A percentile compares a stretch with the other conserved stretches of the same genome.
Evolutionary conservation across 2,113 vertebrate species (phyloP).

Genomic region (Galeopterus variegatus): DNA sequence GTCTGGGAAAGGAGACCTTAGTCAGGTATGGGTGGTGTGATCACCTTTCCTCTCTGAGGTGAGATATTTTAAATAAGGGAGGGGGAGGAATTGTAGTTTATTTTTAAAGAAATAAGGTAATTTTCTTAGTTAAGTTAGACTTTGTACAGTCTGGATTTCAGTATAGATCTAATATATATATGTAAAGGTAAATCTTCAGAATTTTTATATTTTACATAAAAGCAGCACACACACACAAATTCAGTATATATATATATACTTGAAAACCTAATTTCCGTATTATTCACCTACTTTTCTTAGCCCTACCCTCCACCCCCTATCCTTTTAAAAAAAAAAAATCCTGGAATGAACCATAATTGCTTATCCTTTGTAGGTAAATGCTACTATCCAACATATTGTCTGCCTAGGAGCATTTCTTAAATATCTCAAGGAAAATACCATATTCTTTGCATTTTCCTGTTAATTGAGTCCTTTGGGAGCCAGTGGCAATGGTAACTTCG

Average conservation of each 20-base stretch:
- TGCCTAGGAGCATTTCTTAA: conserved; percentile 65
- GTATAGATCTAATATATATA: background rate
- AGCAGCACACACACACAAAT: too few relatives aligned
- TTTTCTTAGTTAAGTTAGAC: conserved; percentile 51
- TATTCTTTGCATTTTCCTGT: conserved; percentile 69
- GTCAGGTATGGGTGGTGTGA: background rate
- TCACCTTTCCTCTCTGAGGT: background rate
- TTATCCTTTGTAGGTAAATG: conserved; percentile 71
- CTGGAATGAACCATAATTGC: conserved; percentile 63
- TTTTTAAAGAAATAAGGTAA: conserved; percentile 53
- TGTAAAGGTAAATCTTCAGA: too few relatives aligned
- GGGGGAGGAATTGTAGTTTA: background rate
- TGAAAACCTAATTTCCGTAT: conserved; percentile 54
- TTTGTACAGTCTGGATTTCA: conserved; percentile 32
- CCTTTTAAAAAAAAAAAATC: background rate
- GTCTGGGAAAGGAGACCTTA: background rate
- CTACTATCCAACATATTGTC: conserved; percentile 62
- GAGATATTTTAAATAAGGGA: background rate
- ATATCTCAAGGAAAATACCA: conserved; percentile 65
- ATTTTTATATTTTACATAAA: too few relatives aligned
- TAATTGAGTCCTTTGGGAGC: conserved; percentile 71
- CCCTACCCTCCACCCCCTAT: background rate
- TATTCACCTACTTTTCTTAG: conserved; percentile 62
- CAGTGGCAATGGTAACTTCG: conserved; percentile 60
- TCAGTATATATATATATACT: conserved; percentile 56